Base-by-base conservation (phyloP, 2,797 vertebrate genomes). In the Garrulus glandarius region DNA sequence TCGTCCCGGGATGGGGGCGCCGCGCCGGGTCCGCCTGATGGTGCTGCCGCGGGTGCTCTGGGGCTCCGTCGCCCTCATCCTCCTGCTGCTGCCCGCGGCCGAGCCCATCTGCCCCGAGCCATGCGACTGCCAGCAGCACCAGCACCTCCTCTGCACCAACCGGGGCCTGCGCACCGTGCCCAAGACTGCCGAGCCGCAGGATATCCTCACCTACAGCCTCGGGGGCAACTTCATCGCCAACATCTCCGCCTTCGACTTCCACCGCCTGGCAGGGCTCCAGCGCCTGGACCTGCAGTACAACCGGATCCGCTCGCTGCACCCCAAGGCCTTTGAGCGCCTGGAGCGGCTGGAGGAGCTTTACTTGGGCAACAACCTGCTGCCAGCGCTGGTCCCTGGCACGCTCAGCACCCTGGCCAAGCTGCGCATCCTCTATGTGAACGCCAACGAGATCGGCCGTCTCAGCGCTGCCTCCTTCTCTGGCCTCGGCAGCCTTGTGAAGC, bases 261-360 rank as follows among this genome's bases (percentile, higher is more conserved):
- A 97, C 47, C 98, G 98, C 79, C 98, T 99, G 93, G 97, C 97
- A 24, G 98, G 98, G 94, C 98, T 99, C 37, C 97, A 98, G 80
- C 97, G 99, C 72, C 97, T 99, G 88, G 99, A 99, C 96, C 92
- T 99, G 90, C 99, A 99, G 94, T 99, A 99, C 95, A 99, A 99
- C 94, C 98, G 98, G 84, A 99, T 99, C 92, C 98, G 98, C 61
- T 97, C 75, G 3, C 97, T 99, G 56, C 99, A 99, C 44, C 98
- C 98, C 11, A 98, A 98, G 95, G 98, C 99, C 8, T 99, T 99
- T 67, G 98, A 99, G 81, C 98, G 98, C 34, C 98, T 99, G 47
- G 95, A 96, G 26, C 97, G 98, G 41, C 95, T 99, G 87, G 98
- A 99, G 87, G 99, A 99, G 93, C 98, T 99, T 20, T 99, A 99